Evolutionary conservation across 2,797 vertebrate species (phyloP), one percentile per base, ranked within the genome.

Genomic region (Acridotheres tristis): DNA sequence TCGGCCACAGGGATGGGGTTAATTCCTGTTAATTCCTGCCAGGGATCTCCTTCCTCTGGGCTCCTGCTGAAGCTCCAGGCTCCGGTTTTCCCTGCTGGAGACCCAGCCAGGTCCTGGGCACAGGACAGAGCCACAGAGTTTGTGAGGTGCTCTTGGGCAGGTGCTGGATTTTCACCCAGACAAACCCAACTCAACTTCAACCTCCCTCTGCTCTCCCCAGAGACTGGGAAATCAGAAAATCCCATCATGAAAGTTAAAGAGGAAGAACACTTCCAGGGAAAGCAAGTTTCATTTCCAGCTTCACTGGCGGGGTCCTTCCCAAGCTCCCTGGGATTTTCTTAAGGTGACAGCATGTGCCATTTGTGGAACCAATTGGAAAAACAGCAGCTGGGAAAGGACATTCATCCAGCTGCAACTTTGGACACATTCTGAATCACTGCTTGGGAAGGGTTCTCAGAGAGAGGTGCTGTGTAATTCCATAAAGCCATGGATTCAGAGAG

Each of bases 321-420:
- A 29, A 23, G 15, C 12, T 83, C 57, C 78, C 58, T 40, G 23
- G 9, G 53, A 29, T 19, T 45, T 51, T 5, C 58, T 32, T 4
- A 29, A 16, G 8, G 36, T 10, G 42, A 21, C 65, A 54, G 51
- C 65, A 45, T 0, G 0, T n/a, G 55, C 18, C 29, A 22, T 22
- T 61, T 73, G 65, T 53, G 67, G 50, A 21, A 71, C 40, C 63
- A n/a, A 16, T 0, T 47, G 59, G 76, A 36, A 29, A 79, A 69
- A 3, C 17, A 32, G 34, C 54, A 59, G 51, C 62, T 50, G 63
- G 67, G 71, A 73, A 65, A 71, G 9, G 16, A 19, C 1, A 3
- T 20, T 77, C 68, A 57, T 74, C 50, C 81, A 51, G 3, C 9
- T 20, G 55, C 27, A 58, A 0, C 26, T 29, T 12, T 34, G 65